These are phyloP conservation scores for Arctocebus calabarensis DNA, from an alignment of 2,797 vertebrate species.

Conservation along the genomic window DNA sequence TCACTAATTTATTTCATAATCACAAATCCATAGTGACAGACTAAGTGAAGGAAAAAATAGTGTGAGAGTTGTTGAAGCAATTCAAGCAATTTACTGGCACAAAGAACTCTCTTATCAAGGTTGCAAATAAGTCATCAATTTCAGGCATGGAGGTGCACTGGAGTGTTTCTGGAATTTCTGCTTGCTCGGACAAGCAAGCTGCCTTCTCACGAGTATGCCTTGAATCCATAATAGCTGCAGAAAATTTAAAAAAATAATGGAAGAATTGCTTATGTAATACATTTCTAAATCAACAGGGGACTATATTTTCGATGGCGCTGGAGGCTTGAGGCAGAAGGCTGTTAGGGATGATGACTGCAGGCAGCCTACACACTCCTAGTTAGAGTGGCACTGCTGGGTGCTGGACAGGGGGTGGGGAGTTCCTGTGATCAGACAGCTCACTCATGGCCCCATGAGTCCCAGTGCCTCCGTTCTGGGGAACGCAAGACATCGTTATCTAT, in stretches of 20 bases:
- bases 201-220: slow-evolving; percentile 43
- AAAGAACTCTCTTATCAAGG: slow-evolving; percentile 57
- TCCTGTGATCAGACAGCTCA: background rate
- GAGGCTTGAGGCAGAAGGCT: slow-evolving; percentile 38
- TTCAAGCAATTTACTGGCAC: slow-evolving; percentile 67
- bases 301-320: background rate
- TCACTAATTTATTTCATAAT: slow-evolving; percentile 57
- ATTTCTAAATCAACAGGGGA: slow-evolving; percentile 37
- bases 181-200: slow-evolving; percentile 54
- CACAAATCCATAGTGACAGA: slow-evolving; percentile 49
- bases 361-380: too few relatives aligned
- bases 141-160: slow-evolving; percentile 10
- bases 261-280: slow-evolving; percentile 46
- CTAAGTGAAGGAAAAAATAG: slow-evolving; percentile 63
- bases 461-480: background rate
- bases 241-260: slow-evolving; percentile 7
- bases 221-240: slow-evolving; percentile 47
- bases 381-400: background rate
- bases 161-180: slow-evolving; percentile 61
- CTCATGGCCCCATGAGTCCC: background rate
- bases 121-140: slow-evolving; percentile 70
- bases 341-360: background rate
- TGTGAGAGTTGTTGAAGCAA: background rate
- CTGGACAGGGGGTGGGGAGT: background rate
- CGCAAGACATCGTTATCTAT: background rate